Percentiles rank a stretch among this genome's conserved stretches.
phyloP scores from a whole-genome alignment of 2,888 invertebrate genomes.

The Tenthredo amoena region DNA sequence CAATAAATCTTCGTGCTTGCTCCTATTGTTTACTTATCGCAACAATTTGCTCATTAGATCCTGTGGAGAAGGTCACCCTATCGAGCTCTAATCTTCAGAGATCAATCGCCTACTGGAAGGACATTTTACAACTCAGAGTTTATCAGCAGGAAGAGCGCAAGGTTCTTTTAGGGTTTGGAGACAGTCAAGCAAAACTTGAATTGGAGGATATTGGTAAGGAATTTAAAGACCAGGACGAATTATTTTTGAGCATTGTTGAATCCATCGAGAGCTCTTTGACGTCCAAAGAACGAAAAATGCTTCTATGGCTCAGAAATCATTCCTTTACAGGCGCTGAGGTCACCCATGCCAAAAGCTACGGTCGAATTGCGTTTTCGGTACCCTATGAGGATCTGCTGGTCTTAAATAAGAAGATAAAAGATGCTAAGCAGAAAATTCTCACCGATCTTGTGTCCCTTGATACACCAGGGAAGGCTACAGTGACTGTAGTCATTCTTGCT shows the following conservation, averaged over 20 bases:
- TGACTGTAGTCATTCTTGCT: constrained; percentile 96
- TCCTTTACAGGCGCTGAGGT: constrained; percentile 72
- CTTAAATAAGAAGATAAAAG: constrained; percentile 87
- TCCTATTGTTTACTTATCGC: background rate
- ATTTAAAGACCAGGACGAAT: background rate
- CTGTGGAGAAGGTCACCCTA: constrained; percentile 89
- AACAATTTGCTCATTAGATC: constrained; percentile 80
- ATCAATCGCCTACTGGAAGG: constrained; percentile 92
- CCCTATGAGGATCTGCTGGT: constrained; percentile 88
- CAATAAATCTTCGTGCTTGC: too few relatives aligned
- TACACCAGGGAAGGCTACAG: constrained; percentile 98
- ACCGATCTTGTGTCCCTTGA: constrained; percentile 95
- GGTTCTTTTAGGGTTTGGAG: constrained; percentile 85
- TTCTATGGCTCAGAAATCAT: background rate
- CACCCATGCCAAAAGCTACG: constrained; percentile 94
- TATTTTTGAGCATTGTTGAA: background rate
- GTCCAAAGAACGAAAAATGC: constrained; percentile 4
- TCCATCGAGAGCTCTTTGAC: background rate
- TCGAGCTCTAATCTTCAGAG: constrained; percentile 87
- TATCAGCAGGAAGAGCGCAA: constrained; percentile 83
- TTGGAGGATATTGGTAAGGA: constrained; percentile 85
- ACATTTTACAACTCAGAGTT: constrained; percentile 87
- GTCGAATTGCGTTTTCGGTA: constrained; percentile 96
- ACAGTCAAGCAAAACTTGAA: constrained; percentile 88
- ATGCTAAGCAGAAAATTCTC: constrained; percentile 87